These are phyloP conservation scores for Eupithecia vulgata DNA, from an alignment of 2,888 invertebrate species.

Conservation along the genomic window DNA sequence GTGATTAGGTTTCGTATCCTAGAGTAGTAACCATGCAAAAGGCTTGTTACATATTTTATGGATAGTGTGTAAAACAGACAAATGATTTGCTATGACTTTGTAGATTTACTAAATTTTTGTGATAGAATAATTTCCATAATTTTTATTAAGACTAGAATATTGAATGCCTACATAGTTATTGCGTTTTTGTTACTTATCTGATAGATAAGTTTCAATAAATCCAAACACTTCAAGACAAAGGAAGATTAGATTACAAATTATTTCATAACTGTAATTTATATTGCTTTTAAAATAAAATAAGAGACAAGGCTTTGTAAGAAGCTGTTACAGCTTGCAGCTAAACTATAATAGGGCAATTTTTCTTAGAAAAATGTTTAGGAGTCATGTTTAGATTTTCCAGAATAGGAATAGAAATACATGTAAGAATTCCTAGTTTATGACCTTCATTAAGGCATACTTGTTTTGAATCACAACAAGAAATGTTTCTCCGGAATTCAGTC, in stretches of 20 bases:
- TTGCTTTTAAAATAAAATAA: background rate
- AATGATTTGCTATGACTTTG: background rate
- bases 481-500: slow-evolving; percentile 26
- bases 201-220: slow-evolving; percentile 11
- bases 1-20: too few species aligned
- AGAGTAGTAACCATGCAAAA: too few species aligned
- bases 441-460: background rate
- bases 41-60: too few species aligned
- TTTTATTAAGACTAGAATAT: slow-evolving; percentile 23
- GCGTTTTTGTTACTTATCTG: slow-evolving; percentile 16
- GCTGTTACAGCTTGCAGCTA: background rate
- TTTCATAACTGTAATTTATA: background rate
- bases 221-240: slow-evolving; percentile 2
- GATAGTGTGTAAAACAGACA: background rate
- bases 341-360: background rate
- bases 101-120: background rate
- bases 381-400: background rate
- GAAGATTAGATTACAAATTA: background rate
- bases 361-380: background rate
- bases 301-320: background rate
- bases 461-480: background rate
- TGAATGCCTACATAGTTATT: slow-evolving; percentile 22
- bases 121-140: background rate
- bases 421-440: background rate
- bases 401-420: background rate